Conservation (phyloP, 2,113 vertebrate species). For the Proteles cristata region DNA sequence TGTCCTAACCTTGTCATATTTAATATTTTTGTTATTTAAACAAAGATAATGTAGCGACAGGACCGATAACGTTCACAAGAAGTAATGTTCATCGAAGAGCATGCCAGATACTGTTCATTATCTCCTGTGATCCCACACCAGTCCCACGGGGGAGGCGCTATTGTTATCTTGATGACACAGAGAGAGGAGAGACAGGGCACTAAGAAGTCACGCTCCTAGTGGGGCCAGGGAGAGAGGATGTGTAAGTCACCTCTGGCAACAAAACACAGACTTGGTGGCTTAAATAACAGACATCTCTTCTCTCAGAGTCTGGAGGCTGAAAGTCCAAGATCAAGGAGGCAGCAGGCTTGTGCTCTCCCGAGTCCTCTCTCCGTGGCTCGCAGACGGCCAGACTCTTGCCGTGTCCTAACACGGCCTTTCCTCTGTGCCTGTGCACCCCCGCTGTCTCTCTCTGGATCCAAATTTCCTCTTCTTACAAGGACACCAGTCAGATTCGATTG, state of each 20-base stretch:
- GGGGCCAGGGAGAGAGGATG: fast-evolving
- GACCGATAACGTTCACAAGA: neutral
- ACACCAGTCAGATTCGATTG: no score
- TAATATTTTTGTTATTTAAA: neutral
- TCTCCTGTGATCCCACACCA: fast-evolving
- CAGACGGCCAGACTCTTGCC: fast-evolving
- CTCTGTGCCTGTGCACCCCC: fast-evolving
- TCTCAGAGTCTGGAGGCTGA: neutral
- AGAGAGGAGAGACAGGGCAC: fast-evolving
- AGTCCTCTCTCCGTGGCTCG: neutral
- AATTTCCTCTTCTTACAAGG: neutral
- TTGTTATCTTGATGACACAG: fast-evolving
- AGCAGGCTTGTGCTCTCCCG: fast-evolving
- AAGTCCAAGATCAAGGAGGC: neutral
- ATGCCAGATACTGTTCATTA: fast-evolving
- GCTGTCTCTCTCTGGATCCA: neutral
- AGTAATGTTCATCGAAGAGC: fast-evolving
- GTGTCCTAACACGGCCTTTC: fast-evolving
- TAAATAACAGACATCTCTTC: no score
- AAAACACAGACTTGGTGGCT: neutral
- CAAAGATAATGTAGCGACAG: neutral
- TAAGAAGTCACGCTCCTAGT: fast-evolving
- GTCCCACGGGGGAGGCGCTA: fast-evolving
- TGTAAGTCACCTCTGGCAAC: fast-evolving
- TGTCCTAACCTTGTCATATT: neutral